These are phyloP conservation scores for Lottia gigantea DNA, from an alignment of 2,888 invertebrate species.

Conservation along the genomic window DNA sequence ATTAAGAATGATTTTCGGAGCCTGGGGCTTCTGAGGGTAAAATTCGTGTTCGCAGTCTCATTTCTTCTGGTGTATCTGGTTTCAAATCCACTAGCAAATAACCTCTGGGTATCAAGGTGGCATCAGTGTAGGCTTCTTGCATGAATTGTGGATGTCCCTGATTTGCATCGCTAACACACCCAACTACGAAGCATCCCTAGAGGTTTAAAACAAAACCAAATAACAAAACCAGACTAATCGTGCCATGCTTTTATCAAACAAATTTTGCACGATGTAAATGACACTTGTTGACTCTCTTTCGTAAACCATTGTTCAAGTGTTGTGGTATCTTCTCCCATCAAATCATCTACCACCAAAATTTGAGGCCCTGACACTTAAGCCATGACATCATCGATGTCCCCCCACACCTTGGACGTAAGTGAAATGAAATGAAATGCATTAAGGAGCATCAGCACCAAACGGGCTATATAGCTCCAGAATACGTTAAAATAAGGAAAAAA, in stretches of 20 bases:
- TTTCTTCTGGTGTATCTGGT: background rate
- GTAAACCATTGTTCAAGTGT: background rate
- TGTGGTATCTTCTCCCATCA: background rate
- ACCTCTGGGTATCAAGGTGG: background rate
- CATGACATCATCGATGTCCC: background rate
- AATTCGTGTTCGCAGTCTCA: background rate
- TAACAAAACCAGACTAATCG: conserved; percentile 14
- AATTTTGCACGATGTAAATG: background rate
- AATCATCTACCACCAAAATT: conserved; percentile 11
- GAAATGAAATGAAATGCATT: background rate
- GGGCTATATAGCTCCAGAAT: too few species aligned
- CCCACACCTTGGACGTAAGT: background rate
- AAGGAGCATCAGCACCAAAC: too few species aligned
- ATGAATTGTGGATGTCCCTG: background rate
- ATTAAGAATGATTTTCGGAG: too few species aligned
- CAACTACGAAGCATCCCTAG: conserved; percentile 9
- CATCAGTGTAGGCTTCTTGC: background rate
- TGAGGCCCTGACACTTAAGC: background rate
- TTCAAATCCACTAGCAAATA: conserved; percentile 1
- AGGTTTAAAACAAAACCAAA: conserved; percentile 16
- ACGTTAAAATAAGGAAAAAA: too few species aligned
- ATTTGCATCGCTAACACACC: background rate
- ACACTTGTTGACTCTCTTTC: conserved; percentile 16
- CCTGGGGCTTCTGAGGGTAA: background rate
- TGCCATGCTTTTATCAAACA: conserved; percentile 13